Evolutionary conservation across 2,113 vertebrate genomes (phyloP).

Genomic region (Peromyscus leucopus): DNA sequence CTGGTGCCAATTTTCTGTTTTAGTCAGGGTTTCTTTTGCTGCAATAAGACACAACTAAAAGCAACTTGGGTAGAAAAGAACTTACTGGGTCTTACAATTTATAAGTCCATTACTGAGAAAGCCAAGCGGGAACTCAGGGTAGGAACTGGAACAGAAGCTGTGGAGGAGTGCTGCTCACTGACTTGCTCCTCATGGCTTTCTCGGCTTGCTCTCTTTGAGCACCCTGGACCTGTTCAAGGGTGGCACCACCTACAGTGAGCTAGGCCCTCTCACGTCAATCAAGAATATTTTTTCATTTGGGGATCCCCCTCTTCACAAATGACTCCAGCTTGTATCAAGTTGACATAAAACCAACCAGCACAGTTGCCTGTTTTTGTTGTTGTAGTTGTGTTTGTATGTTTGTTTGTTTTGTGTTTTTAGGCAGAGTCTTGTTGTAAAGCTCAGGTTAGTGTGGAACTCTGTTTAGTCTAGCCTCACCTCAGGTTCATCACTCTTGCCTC

Average conservation of each 20-base stretch:
- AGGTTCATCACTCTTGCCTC: not conserved
- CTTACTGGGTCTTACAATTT: not conserved
- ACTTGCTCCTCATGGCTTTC: not conserved
- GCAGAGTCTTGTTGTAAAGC: not conserved
- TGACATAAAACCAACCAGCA: not conserved
- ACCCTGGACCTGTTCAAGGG: not conserved
- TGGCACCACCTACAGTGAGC: not conserved
- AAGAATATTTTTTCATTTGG: not conserved
- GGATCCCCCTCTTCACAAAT: not conserved
- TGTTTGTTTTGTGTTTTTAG: not conserved
- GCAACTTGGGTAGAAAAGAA: not conserved
- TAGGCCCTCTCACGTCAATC: not conserved
- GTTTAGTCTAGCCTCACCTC: not conserved
- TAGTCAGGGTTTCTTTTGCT: not conserved
- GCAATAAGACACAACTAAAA: not conserved
- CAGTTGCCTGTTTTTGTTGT: not conserved
- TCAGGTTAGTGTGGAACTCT: not conserved
- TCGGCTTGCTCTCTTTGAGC: not conserved
- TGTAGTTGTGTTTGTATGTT: not conserved
- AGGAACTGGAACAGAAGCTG: not conserved
- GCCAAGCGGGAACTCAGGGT: not conserved
- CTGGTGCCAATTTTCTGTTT: not conserved
- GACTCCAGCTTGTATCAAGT: not conserved
- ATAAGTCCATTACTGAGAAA: not conserved
- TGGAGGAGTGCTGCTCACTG: too few species aligned